Base-by-base conservation (phyloP, 92 coral and sea anemone species). In the Zoanthus sansibaricus region DNA sequence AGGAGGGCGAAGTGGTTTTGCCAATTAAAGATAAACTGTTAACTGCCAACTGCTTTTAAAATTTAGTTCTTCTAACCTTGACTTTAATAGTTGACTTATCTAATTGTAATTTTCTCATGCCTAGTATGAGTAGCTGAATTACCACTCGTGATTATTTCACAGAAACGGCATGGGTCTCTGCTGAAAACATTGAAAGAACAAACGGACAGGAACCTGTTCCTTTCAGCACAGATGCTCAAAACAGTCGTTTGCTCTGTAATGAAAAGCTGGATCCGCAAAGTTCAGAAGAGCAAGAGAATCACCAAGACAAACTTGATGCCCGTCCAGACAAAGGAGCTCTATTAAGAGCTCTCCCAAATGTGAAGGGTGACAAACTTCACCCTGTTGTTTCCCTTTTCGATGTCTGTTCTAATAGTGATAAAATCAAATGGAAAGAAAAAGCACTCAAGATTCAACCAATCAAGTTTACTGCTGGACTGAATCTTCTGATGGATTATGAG, bases 401-500 rank as follows among this genome's bases (percentile, higher is more conserved):
- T 62, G 74, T 68, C 7, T 64, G 75, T 66, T 16, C 59, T 45
- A 51, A 18, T 3, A 44, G 64, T 80, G 20, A 66, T 31, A 80
- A 48, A 49, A 14, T 45, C 46, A 80, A 18, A 30, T 64, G 55
- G 73, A 47, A 68, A 62, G 75, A 80, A 15, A 80, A 80, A 14
- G 7, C 55, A 17, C 13, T 80, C 6, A 80, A 83, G 4, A 82
- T 71, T 30, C 76, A 72, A 12, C 77, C 76, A 45, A 62, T 79
- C 32, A 79, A 77, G 16, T 66, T 89, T 18, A 88, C 95, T 17
- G 77, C 90, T 61, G 99, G 98, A 58, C 82, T 97, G 45, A 92
- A 92, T 74, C 88, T 95, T 10, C 86, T 97, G 15, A 87, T 89
- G 95, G 98, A 90, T 79, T 97, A 97, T 47, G 91, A 88, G 76